Conservation (phyloP, 2,888 invertebrate species). For the Chesias legatella region DNA sequence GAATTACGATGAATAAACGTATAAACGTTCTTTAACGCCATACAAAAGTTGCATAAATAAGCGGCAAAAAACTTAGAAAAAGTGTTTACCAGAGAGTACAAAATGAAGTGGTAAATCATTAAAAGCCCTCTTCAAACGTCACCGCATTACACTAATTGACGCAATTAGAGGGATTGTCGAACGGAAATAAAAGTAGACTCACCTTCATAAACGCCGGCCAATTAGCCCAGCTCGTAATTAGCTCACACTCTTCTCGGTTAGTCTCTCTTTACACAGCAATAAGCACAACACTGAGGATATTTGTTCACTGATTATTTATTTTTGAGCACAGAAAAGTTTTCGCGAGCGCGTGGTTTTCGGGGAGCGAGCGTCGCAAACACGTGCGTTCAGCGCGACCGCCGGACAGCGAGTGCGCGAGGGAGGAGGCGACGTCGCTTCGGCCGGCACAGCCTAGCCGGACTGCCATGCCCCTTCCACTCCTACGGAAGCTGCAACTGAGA, state of each 20-base stretch:
- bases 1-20: too few relatives aligned
- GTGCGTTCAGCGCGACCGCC: slow-evolving; percentile 51
- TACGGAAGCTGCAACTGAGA: slow-evolving; percentile 62
- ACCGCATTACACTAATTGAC: slow-evolving; percentile 80
- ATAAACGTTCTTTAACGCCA: too few relatives aligned
- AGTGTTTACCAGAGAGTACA: slow-evolving; percentile 31
- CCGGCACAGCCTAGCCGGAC: slow-evolving; percentile 50
- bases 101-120: slow-evolving; percentile 63
- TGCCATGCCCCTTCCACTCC: slow-evolving; percentile 65
- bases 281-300: slow-evolving; percentile 57
- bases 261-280: slow-evolving; percentile 56
- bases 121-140: slow-evolving; percentile 75
- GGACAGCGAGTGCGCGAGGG: slow-evolving; percentile 64
- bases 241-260: slow-evolving; percentile 58
- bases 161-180: slow-evolving; percentile 80
- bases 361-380: slow-evolving; percentile 35
- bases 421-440: slow-evolving; percentile 33
- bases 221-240: slow-evolving; percentile 77
- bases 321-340: slow-evolving; percentile 72
- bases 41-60: too few relatives aligned
- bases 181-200: slow-evolving; percentile 80
- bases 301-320: slow-evolving; percentile 56
- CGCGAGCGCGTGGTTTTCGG: slow-evolving; percentile 58
- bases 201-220: slow-evolving; percentile 80
- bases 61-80: slow-evolving; percentile 48